Evolutionary conservation across 2,797 vertebrate genomes (phyloP), one percentile per base, ranked within the genome.

Genomic region (Diglossa cyanea): DNA sequence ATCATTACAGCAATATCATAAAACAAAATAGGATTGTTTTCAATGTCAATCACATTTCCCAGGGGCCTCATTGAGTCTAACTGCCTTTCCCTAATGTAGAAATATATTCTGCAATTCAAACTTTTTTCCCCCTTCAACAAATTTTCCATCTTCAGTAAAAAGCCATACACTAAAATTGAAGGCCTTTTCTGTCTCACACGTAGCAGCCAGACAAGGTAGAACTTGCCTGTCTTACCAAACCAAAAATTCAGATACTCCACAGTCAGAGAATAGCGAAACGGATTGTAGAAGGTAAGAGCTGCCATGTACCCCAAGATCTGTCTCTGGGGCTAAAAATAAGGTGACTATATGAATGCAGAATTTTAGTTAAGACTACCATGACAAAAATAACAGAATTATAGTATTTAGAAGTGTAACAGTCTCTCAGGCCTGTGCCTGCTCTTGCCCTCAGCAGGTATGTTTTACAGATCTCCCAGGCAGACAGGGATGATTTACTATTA

Each of bases 1-100:
- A 73, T 96, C 87, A 86, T 97, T 95, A 97, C 96, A 95, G 90
- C 95, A 82, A 18, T 80, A 86, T 66, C 58, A 77, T 82, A 94
- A 93, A 89, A 50, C 62, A 86, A 95, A 95, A 66, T 9, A 75
- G 48, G 73, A 91, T 55, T 93, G 55, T 67, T 94, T 84, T 84
- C 66, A 71, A 76, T n/a, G 91, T 81, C 87, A 70, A 4, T 90
- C 91, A 84, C 48, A 79, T 91, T 67, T 93, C 93, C 73, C 91
- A 93, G 47, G 55, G 62, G 92, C 35, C 85, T 86, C 76, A 48
- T 16, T 81, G 75, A 88, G 51, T 66, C 66, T 77, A 83, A 90
- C 67, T 84, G 70, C 70, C 71, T 94, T 70, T 81, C 60, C 60
- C 90, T 93, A 88, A 94, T 9, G 40, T 4, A 70, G 83, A 92